A percentile compares a stretch with the other conserved stretches of the same genome.
These are phyloP conservation scores for Apamea anceps DNA, from an alignment of 2,888 invertebrate species.

Conservation along the genomic window DNA sequence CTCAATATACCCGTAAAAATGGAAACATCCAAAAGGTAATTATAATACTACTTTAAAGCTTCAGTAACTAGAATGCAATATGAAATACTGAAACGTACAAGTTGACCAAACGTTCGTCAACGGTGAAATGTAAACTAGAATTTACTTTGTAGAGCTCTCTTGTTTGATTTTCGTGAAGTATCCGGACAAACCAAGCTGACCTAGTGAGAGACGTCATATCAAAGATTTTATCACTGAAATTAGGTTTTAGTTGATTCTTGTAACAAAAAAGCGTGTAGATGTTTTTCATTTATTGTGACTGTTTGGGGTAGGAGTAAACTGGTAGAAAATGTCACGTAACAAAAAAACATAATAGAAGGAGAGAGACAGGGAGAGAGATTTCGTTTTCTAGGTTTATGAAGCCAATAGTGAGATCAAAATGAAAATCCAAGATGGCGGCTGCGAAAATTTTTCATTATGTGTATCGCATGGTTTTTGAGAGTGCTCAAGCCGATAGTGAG, in stretches of 20 bases:
- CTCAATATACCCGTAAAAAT: neutral
- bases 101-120: constrained; percentile 34
- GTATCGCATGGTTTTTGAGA: neutral
- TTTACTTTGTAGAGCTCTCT: constrained; percentile 23
- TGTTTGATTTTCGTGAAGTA: constrained; percentile 48
- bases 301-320: neutral
- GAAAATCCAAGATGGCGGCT: neutral
- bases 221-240: constrained; percentile 36
- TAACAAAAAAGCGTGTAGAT: neutral
- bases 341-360: neutral
- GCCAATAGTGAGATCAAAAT: neutral
- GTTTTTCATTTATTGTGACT: neutral
- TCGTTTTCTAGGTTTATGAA: neutral
- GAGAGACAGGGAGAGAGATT: neutral
- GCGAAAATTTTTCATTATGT: neutral
- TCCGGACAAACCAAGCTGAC: constrained; percentile 28
- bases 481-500: neutral
- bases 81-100: constrained; percentile 11
- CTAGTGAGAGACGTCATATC: constrained; percentile 15
- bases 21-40: neutral
- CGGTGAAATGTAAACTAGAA: constrained; percentile 26
- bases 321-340: neutral
- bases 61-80: neutral
- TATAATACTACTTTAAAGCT: neutral
- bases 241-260: constrained; percentile 13